A percentile compares a stretch with the other conserved stretches of the same genome.
Evolutionary conservation across 2,888 invertebrate genomes (phyloP).

Genomic region (Coleophora deauratella): DNA sequence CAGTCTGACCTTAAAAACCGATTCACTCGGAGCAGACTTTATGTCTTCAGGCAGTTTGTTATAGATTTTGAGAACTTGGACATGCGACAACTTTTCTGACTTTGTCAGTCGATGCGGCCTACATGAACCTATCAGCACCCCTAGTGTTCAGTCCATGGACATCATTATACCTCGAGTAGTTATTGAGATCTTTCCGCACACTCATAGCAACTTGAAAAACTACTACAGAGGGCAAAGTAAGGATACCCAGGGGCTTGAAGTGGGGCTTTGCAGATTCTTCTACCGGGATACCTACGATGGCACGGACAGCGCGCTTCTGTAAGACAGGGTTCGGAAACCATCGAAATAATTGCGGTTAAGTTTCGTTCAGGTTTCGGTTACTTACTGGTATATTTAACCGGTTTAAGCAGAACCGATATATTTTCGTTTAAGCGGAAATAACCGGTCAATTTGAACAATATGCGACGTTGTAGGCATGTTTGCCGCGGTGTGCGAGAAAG

Average conservation of each 20-base stretch:
- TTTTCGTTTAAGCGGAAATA: too few species aligned
- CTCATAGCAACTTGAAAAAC: background rate
- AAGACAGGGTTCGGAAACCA: background rate
- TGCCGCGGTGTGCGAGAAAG: too few species aligned
- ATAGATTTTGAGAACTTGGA: background rate
- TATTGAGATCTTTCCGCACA: background rate
- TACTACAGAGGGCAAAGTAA: background rate
- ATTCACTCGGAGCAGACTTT: background rate
- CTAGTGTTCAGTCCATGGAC: background rate
- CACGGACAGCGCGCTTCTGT: slow-evolving; percentile 4
- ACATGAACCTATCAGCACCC: background rate
- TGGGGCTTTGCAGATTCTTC: background rate
- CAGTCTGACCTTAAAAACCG: background rate
- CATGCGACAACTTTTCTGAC: background rate
- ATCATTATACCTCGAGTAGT: background rate
- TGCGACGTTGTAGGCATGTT: too few species aligned
- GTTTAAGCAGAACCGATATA: too few species aligned
- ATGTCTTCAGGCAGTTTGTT: background rate
- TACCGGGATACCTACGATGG: background rate
- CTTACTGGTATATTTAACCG: too few species aligned
- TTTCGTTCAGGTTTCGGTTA: slow-evolving; percentile 3
- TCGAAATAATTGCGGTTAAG: slow-evolving; percentile 6
- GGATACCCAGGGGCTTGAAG: background rate
- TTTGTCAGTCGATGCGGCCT: background rate
- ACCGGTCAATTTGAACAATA: too few species aligned